Percentiles rank a stretch among this genome's conserved stretches.
Conservation (phyloP, 64 coral and sea anemone species). For the Montipora efflorescens region DNA sequence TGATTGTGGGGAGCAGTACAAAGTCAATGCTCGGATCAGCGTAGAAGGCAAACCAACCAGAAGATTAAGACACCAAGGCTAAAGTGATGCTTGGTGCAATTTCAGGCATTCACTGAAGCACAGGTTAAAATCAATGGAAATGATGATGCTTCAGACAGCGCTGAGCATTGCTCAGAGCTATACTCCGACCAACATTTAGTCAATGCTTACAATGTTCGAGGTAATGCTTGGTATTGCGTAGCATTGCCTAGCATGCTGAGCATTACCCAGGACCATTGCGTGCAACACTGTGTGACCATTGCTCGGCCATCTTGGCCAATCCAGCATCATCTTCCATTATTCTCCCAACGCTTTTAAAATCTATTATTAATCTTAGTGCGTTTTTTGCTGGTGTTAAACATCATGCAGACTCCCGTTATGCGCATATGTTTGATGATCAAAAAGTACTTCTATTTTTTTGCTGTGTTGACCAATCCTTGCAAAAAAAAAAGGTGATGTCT, state of each 20-base stretch:
- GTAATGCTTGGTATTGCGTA: neutral
- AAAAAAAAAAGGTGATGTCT: conserved; percentile 10
- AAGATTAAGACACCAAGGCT: conserved; percentile 1
- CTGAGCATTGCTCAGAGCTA: conserved; percentile 58
- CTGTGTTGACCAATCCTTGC: conserved; percentile 20
- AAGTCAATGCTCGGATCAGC: conserved; percentile 38
- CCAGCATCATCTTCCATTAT: conserved; percentile 13
- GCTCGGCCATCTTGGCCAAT: conserved; percentile 10
- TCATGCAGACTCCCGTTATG: conserved; percentile 17
- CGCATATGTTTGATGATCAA: neutral
- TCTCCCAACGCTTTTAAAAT: conserved; percentile 6
- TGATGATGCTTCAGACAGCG: conserved; percentile 49
- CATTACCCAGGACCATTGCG: conserved; percentile 1
- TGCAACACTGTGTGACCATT: neutral
- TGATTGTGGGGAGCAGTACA: conserved; percentile 42
- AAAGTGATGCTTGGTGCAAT: conserved; percentile 24
- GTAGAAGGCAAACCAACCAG: conserved; percentile 17
- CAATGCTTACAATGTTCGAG: conserved; percentile 15
- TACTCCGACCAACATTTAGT: conserved; percentile 47
- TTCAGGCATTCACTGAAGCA: conserved; percentile 23
- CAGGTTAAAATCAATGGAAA: conserved; percentile 41
- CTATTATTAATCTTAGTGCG: neutral
- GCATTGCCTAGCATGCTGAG: too few species aligned
- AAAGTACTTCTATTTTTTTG: neutral
- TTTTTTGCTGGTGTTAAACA: conserved; percentile 4